Percentiles rank a stretch among this genome's conserved stretches.
Evolutionary conservation across 2,113 vertebrate genomes (phyloP).

Genomic region (Pycnonotus jocosus): DNA sequence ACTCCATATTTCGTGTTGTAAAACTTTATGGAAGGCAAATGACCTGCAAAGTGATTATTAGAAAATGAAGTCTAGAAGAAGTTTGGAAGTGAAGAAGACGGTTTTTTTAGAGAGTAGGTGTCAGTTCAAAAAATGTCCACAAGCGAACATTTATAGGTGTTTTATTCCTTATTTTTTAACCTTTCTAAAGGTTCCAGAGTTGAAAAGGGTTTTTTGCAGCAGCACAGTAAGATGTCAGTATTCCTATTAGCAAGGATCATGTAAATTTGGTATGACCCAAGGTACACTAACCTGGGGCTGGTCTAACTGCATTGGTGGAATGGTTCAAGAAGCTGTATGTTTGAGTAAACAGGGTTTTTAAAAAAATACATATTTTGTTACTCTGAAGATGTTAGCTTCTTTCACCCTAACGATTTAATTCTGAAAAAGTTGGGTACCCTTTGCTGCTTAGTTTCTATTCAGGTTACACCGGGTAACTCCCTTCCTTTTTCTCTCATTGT

Average conservation of each 20-base stretch:
- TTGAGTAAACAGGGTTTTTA: background rate
- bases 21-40: background rate
- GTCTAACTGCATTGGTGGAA: background rate
- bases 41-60: background rate
- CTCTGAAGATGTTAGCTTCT: background rate
- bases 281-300: background rate
- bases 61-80: background rate
- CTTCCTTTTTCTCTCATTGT: slow-evolving; percentile 59
- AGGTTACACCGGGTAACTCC: slow-evolving; percentile 39
- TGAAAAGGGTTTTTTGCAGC: background rate
- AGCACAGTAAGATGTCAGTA: background rate
- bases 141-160: background rate
- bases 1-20: background rate
- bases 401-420: background rate
- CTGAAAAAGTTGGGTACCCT: background rate
- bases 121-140: background rate
- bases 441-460: slow-evolving; percentile 42
- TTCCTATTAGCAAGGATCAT: background rate
- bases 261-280: background rate
- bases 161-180: background rate
- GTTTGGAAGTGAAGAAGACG: background rate
- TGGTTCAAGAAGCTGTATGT: background rate
- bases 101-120: background rate
- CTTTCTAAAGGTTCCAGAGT: background rate
- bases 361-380: background rate